Percentiles rank a stretch among this genome's conserved stretches.
These are phyloP conservation scores for Nomada fabriciana DNA, from an alignment of 2,888 invertebrate genomes.

Conservation along the genomic window DNA sequence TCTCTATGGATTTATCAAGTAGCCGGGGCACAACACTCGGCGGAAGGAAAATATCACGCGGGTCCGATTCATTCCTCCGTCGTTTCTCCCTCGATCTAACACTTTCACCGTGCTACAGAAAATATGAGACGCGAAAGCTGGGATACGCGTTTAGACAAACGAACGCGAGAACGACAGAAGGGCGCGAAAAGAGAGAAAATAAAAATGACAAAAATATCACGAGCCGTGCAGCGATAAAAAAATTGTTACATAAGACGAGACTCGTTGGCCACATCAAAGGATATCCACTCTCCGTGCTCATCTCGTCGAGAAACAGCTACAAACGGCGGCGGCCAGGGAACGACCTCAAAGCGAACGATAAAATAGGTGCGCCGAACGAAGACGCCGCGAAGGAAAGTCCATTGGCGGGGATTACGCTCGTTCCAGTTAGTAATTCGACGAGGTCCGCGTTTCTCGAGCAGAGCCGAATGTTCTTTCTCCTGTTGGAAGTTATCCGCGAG, in stretches of 20 bases:
- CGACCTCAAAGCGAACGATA: conserved; percentile 24
- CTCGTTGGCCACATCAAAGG: conserved; percentile 16
- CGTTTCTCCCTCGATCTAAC: neutral
- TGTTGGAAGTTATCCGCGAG: neutral
- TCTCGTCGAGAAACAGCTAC: neutral
- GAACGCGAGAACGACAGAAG: neutral
- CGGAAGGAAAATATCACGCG: neutral
- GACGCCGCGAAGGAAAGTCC: conserved; percentile 4
- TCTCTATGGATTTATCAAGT: conserved; percentile 8
- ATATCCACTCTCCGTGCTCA: neutral
- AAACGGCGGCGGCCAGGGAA: neutral
- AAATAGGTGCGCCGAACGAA: conserved; percentile 3
- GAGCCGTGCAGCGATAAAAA: conserved; percentile 14
- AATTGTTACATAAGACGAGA: conserved; percentile 14
- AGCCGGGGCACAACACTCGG: neutral
- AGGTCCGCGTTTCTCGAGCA: neutral
- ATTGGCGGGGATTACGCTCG: conserved; percentile 34
- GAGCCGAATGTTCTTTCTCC: neutral
- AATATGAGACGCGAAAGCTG: neutral
- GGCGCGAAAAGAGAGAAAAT: neutral
- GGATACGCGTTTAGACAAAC: neutral
- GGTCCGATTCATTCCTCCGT: neutral
- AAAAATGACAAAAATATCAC: conserved; percentile 21
- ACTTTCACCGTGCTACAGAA: neutral
- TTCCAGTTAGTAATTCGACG: conserved; percentile 30